Evolutionary conservation across 2,888 invertebrate genomes (phyloP).

Genomic region (Brachyptera risi): DNA sequence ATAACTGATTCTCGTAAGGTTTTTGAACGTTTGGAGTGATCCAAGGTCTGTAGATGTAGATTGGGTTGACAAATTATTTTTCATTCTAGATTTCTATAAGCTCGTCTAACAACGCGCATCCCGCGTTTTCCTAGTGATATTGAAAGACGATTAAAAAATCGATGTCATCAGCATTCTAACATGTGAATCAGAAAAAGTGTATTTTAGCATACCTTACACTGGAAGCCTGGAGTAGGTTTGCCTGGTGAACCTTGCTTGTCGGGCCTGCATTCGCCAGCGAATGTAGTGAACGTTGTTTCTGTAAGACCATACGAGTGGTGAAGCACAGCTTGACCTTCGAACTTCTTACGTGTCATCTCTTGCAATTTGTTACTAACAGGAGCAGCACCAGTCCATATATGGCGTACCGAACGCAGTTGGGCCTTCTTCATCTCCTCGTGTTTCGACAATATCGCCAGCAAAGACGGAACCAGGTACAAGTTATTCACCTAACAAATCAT

Average conservation of each 20-base stretch:
- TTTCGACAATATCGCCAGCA: slow-evolving; percentile 78
- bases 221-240: slow-evolving; percentile 31
- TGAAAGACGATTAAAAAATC: no score
- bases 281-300: slow-evolving; percentile 64
- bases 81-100: no score
- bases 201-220: slow-evolving; percentile 43
- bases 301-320: slow-evolving; percentile 78
- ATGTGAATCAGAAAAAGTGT: no score
- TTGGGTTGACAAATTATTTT: no score
- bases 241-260: slow-evolving; percentile 34
- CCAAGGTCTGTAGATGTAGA: no score
- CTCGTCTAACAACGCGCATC: no score
- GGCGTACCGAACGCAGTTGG: slow-evolving; percentile 59
- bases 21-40: no score
- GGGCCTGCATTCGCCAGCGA: slow-evolving; percentile 45
- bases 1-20: no score
- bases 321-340: slow-evolving; percentile 47
- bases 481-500: slow-evolving; percentile 59
- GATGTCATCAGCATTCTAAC: no score
- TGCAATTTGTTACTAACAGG: slow-evolving; percentile 71
- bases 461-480: slow-evolving; percentile 76
- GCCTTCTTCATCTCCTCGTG: slow-evolving; percentile 52
- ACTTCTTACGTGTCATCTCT: not conserved
- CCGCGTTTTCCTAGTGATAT: no score
- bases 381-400: slow-evolving; percentile 76